These are phyloP conservation scores for Macrosiphum euphorbiae DNA, from an alignment of 2,888 invertebrate species.

Conservation along the genomic window DNA sequence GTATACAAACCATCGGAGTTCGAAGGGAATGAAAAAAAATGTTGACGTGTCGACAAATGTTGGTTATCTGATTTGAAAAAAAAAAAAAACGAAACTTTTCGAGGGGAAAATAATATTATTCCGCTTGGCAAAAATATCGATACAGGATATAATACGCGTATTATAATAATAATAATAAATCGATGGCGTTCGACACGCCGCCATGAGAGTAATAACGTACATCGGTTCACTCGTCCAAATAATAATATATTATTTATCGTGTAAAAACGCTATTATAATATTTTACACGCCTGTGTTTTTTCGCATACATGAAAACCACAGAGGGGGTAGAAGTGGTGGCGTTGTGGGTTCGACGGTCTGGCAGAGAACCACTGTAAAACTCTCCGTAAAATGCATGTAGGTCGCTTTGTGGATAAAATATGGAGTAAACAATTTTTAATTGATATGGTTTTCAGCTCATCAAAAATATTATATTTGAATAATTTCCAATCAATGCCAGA, in stretches of 20 bases:
- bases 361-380: not conserved
- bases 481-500: not conserved
- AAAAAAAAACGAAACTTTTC: not conserved
- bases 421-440: not conserved
- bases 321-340: not conserved
- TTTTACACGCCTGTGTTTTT: not conserved
- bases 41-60: not conserved
- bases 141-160: not conserved
- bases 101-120: not conserved
- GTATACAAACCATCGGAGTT: not conserved
- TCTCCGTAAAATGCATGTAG: not conserved
- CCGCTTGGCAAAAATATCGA: not conserved
- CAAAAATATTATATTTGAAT: not conserved
- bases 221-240: not conserved
- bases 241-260: conserved; percentile 4
- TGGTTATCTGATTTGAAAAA: not conserved
- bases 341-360: not conserved
- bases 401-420: not conserved
- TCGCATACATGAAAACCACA: not conserved
- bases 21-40: not conserved
- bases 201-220: not conserved
- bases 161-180: not conserved
- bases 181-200: not conserved
- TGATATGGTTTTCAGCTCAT: not conserved
- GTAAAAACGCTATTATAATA: not conserved